These are phyloP conservation scores for Linnaemya tessellans DNA, from an alignment of 2,888 invertebrate genomes.

Conservation along the genomic window DNA sequence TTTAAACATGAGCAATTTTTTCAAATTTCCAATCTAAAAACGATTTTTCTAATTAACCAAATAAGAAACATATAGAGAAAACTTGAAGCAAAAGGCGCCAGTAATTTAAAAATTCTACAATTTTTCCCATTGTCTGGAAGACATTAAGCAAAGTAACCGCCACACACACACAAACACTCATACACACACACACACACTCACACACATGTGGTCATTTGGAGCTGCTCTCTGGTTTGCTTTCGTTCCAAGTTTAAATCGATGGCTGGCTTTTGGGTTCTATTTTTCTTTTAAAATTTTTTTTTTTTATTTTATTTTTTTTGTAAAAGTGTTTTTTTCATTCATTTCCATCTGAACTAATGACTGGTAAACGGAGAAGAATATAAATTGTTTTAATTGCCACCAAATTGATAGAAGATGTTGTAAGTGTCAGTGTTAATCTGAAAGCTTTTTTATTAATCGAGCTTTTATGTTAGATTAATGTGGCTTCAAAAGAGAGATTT, in stretches of 20 bases:
- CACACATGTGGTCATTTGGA: neutral
- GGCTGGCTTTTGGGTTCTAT: neutral
- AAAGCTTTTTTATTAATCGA: slow-evolving; percentile 39
- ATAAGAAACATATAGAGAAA: neutral
- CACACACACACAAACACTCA: too few relatives aligned
- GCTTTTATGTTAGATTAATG: slow-evolving; percentile 13
- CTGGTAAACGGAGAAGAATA: neutral
- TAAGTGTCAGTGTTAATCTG: slow-evolving; percentile 19
- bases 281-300: too few relatives aligned
- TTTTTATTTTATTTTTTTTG: slow-evolving; percentile 1
- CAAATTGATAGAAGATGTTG: slow-evolving; percentile 3
- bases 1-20: slow-evolving; percentile 17
- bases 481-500: neutral
- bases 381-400: slow-evolving; percentile 13
- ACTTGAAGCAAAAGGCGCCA: slow-evolving; percentile 32
- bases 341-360: slow-evolving; percentile 32
- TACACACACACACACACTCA: too few relatives aligned
- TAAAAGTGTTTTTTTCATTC: neutral
- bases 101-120: neutral
- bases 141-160: neutral
- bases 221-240: neutral
- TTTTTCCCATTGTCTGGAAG: neutral
- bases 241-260: neutral
- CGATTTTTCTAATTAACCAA: slow-evolving; percentile 28
- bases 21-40: slow-evolving; percentile 35